phyloP scores from a whole-genome alignment of 1,140 invertebrate genomes.

The Lasioglossum albipes region DNA sequence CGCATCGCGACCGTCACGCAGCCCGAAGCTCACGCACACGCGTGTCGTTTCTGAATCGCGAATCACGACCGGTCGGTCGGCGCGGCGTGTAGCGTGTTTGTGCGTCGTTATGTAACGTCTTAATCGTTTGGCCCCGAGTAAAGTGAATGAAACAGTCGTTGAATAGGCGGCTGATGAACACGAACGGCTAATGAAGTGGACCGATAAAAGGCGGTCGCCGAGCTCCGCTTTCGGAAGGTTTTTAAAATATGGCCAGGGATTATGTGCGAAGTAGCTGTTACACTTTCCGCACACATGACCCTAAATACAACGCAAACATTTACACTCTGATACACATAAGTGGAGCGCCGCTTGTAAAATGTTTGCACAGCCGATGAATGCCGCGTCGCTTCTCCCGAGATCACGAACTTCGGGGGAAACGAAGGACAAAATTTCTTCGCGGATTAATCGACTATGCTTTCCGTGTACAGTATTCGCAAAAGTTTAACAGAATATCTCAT shows the following conservation, averaged over 20 bases:
- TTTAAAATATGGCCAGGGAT: slow-evolving; percentile 5
- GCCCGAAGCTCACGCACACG: background rate
- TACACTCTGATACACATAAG: slow-evolving; percentile 36
- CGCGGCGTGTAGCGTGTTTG: background rate
- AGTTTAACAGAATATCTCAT: slow-evolving; percentile 47
- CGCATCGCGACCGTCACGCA: background rate
- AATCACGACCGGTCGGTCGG: background rate
- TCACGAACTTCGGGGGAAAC: background rate
- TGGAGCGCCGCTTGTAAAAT: slow-evolving; percentile 28
- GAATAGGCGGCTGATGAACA: background rate
- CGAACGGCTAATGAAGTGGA: background rate
- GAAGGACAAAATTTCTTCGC: background rate
- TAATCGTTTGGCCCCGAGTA: background rate
- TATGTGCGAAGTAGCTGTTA: slow-evolving; percentile 15
- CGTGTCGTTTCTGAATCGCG: background rate
- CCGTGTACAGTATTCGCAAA: too few relatives aligned
- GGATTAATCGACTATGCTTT: too few relatives aligned
- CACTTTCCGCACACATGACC: background rate
- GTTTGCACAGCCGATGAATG: slow-evolving; percentile 32
- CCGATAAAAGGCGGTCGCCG: background rate
- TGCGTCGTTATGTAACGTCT: slow-evolving; percentile 22
- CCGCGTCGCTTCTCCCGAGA: background rate
- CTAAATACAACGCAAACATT: slow-evolving; percentile 41
- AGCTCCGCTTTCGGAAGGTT: background rate
- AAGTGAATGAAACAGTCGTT: slow-evolving; percentile 25